Percentiles rank a stretch among this genome's conserved stretches.
phyloP scores from a whole-genome alignment of 2,797 vertebrate genomes.

The Phyllotis vaccarum region DNA sequence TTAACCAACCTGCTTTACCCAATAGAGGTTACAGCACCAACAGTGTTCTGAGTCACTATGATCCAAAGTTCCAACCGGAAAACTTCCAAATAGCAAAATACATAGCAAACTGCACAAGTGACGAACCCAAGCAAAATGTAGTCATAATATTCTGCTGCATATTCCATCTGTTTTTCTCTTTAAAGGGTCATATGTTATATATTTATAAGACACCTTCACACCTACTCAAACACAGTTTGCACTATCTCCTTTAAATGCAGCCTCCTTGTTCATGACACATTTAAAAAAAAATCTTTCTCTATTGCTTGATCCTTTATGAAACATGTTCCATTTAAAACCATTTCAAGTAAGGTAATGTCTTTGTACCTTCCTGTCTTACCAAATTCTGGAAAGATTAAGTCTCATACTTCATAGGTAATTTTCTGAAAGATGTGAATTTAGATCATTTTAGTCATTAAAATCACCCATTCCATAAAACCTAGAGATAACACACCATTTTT shows the following conservation, averaged over 20 bases:
- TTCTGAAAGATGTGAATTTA: conserved; percentile 69
- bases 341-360: conserved; percentile 69
- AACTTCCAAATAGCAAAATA: conserved; percentile 55
- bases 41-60: not conserved
- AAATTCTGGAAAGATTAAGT: conserved; percentile 70
- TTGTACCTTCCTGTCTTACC: conserved; percentile 68
- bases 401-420: conserved; percentile 13
- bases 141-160: conserved; percentile 35
- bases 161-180: conserved; percentile 74
- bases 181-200: conserved; percentile 71
- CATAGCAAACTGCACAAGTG: not conserved
- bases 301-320: conserved; percentile 64
- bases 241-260: conserved; percentile 54
- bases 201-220: conserved; percentile 67
- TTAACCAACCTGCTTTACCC: not conserved
- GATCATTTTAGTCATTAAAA: conserved; percentile 75
- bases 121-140: conserved; percentile 54
- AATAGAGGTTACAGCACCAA: not conserved
- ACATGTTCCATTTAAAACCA: conserved; percentile 72
- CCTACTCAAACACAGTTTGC: not conserved
- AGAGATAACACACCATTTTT: conserved; percentile 33
- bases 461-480: conserved; percentile 10
- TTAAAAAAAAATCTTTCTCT: conserved; percentile 50
- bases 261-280: conserved; percentile 53
- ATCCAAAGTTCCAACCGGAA: conserved; percentile 35